Evolutionary conservation across 2,797 vertebrate species (phyloP).

Genomic region (Sebastes wilsoni): DNA sequence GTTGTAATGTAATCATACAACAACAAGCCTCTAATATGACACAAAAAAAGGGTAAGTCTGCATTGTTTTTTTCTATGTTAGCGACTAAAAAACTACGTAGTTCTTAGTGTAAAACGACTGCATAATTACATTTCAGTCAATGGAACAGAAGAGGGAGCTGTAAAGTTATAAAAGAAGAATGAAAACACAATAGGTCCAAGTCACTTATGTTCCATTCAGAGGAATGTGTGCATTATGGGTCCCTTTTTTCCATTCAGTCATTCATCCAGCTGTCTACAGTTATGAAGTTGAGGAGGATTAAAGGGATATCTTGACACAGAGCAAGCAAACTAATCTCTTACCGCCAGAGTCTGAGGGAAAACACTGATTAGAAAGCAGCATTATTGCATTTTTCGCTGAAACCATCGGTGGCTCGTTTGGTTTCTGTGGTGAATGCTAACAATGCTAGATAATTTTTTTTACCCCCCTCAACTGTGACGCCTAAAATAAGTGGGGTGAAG

Average conservation of each 20-base stretch:
- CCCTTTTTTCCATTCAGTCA: constrained; percentile 30
- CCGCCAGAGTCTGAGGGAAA: neutral
- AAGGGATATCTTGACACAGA: constrained; percentile 29
- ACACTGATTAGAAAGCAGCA: neutral
- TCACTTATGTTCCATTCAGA: constrained; percentile 39
- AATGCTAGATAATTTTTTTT: neutral
- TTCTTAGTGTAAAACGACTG: neutral
- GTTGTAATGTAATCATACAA: constrained; percentile 6
- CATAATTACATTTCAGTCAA: constrained; percentile 9
- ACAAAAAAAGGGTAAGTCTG: neutral
- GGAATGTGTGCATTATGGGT: constrained; percentile 29
- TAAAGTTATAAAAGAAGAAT: constrained; percentile 4
- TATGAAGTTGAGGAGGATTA: neutral
- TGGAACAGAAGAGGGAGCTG: constrained; percentile 11
- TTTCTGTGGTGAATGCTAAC: neutral
- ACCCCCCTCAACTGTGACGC: neutral
- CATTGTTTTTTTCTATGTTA: neutral
- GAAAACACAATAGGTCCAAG: constrained; percentile 59
- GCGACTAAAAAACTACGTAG: neutral
- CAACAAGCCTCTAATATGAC: neutral
- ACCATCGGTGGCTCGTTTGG: neutral
- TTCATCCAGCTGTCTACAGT: constrained; percentile 53
- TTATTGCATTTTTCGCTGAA: neutral
- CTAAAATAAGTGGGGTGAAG: neutral
- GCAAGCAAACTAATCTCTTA: neutral